Conservation (phyloP, 2,888 invertebrate species). For the Stramonita haemastoma region DNA sequence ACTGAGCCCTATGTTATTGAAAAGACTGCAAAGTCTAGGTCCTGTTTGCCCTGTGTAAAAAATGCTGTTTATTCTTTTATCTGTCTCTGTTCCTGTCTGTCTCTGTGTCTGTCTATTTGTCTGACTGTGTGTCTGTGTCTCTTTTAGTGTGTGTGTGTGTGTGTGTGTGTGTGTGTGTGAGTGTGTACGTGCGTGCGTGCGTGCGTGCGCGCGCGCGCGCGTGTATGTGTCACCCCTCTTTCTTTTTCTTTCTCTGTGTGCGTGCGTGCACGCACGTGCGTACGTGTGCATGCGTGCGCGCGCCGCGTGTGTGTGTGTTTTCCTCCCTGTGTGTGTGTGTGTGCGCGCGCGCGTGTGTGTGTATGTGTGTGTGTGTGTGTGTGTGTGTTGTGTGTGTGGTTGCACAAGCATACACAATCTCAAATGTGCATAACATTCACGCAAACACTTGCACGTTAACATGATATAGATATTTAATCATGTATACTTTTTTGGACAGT, state of each 20-base stretch:
- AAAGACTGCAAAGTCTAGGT: too few relatives aligned
- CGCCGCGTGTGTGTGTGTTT: neutral
- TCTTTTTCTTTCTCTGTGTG: neutral
- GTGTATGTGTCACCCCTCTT: neutral
- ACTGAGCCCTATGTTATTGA: too few relatives aligned
- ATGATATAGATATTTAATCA: too few relatives aligned
- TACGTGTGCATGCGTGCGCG: neutral
- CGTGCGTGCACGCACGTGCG: neutral
- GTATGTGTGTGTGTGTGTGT: constrained; percentile 17
- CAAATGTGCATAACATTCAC: neutral
- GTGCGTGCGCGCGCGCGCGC: neutral
- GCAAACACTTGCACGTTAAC: too few relatives aligned
- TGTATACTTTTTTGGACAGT: too few relatives aligned
- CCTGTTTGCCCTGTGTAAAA: too few relatives aligned
- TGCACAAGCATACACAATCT: too few relatives aligned
- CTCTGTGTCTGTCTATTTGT: neutral
- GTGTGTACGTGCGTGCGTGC: neutral
- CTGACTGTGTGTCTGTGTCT: neutral
- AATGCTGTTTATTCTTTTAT: neutral
- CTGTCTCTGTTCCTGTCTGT: neutral
- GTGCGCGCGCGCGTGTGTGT: neutral
- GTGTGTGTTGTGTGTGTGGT: too few relatives aligned
- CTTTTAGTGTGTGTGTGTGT: constrained; percentile 2
- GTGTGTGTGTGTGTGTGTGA: constrained; percentile 17
- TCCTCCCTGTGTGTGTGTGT: neutral